A percentile compares a stretch with the other conserved stretches of the same genome.
phyloP scores from a whole-genome alignment of 2,113 vertebrate genomes.

The Amazona guildingii region DNA sequence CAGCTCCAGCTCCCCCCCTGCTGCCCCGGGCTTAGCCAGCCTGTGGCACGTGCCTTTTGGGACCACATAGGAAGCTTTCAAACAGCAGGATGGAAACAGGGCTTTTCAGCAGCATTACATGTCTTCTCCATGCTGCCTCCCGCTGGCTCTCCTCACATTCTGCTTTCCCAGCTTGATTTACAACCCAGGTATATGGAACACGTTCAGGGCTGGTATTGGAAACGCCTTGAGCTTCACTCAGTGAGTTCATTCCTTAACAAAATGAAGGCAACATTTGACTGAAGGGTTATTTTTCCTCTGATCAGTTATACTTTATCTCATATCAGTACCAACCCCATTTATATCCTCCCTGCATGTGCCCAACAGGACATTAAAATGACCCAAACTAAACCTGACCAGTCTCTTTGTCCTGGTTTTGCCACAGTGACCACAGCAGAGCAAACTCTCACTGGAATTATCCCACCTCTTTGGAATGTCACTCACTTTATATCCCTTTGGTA shows the following conservation, averaged over 20 bases:
- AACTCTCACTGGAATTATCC: not conserved
- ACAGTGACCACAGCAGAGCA: not conserved
- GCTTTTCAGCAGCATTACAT: not conserved
- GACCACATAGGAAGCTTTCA: not conserved
- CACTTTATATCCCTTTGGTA: not conserved
- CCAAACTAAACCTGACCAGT: accelerated
- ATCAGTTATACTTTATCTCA: not conserved
- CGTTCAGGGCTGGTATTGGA: not conserved
- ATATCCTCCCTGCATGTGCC: not conserved
- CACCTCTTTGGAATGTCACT: not conserved
- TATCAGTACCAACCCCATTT: not conserved
- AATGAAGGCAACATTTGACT: accelerated
- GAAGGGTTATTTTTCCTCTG: not conserved
- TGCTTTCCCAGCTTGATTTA: not conserved
- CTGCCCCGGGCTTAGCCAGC: not conserved
- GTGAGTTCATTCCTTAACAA: not conserved
- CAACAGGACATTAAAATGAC: not conserved
- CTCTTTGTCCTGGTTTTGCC: not conserved
- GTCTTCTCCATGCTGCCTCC: not conserved
- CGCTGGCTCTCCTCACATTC: not conserved
- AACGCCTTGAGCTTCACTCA: not conserved
- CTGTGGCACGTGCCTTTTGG: accelerated
- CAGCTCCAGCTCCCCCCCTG: accelerated
- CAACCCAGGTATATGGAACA: not conserved
- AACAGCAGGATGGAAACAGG: not conserved